phyloP scores from a whole-genome alignment of 2,888 invertebrate genomes.

The Heliconius ismenius region DNA sequence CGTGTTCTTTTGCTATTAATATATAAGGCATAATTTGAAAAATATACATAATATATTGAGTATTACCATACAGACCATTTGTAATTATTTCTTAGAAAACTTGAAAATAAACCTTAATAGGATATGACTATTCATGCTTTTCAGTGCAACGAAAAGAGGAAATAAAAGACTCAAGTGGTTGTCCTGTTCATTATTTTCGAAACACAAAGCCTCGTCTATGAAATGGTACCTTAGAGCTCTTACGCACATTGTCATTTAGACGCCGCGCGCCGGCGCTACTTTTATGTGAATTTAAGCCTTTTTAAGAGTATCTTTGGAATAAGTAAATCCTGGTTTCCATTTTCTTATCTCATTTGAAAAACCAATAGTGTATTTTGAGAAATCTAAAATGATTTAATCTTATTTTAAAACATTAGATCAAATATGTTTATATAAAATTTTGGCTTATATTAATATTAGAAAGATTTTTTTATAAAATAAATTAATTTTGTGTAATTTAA shows the following conservation, averaged over 20 bases:
- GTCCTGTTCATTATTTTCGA: conserved; percentile 66
- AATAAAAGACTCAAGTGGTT: conserved; percentile 69
- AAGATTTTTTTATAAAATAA: too few relatives aligned
- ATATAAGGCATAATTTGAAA: too few relatives aligned
- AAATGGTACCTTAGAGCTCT: conserved; percentile 52
- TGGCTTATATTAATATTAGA: too few relatives aligned
- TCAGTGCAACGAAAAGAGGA: conserved; percentile 60
- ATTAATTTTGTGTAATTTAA: too few relatives aligned
- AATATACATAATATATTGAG: too few relatives aligned
- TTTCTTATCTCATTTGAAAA: neutral
- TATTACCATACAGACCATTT: neutral
- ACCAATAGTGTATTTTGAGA: neutral
- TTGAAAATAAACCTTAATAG: conserved; percentile 62
- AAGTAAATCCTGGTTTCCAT: conserved; percentile 14
- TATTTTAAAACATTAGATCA: neutral
- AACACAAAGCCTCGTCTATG: conserved; percentile 61
- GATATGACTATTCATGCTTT: conserved; percentile 62
- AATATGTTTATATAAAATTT: neutral
- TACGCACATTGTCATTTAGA: conserved; percentile 60
- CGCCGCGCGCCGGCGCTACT: conserved; percentile 66
- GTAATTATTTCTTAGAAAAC: conserved; percentile 55
- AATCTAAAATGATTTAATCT: neutral
- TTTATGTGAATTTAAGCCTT: conserved; percentile 46
- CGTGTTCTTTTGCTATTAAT: too few relatives aligned
- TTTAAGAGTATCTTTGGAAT: conserved; percentile 22